Evolutionary conservation across 30 jellyfish, hydroid and myxozoan genomes (phyloP).

Genomic region (Euphysa ruthae): DNA sequence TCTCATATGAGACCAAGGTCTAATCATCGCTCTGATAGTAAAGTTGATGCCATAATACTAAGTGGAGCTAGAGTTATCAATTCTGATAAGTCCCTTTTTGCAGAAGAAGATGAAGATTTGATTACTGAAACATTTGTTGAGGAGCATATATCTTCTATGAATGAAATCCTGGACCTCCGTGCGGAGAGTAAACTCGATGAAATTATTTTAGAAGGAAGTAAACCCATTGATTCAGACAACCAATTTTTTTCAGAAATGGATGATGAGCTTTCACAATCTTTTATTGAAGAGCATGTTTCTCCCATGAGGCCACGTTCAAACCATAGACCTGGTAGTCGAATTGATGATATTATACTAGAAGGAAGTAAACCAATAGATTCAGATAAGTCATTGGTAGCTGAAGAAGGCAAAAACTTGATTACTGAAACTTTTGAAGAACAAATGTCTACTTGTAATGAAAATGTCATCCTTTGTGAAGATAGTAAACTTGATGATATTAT

Average conservation of each 20-base stretch:
- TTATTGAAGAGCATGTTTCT: background rate
- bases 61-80: background rate
- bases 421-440: too few relatives aligned
- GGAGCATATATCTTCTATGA: background rate
- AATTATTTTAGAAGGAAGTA: too few relatives aligned
- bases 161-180: background rate
- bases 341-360: slow-evolving; percentile 1
- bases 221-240: too few relatives aligned
- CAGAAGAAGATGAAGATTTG: background rate
- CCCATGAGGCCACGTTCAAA: slow-evolving; percentile 4
- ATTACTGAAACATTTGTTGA: background rate
- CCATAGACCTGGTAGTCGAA: background rate
- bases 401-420: too few relatives aligned
- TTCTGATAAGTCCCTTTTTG: too few relatives aligned
- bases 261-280: background rate
- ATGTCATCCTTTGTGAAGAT: too few relatives aligned
- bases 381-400: too few relatives aligned
- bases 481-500: too few relatives aligned
- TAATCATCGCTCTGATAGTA: background rate
- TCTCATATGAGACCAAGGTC: background rate
- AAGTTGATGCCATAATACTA: background rate
- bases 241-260: background rate
- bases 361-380: too few relatives aligned
- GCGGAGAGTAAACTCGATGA: background rate
- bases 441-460: too few relatives aligned